Evolutionary conservation across 2,888 invertebrate genomes (phyloP), one percentile per base, ranked within the genome.

Genomic region (Drosophila crucigera): DNA sequence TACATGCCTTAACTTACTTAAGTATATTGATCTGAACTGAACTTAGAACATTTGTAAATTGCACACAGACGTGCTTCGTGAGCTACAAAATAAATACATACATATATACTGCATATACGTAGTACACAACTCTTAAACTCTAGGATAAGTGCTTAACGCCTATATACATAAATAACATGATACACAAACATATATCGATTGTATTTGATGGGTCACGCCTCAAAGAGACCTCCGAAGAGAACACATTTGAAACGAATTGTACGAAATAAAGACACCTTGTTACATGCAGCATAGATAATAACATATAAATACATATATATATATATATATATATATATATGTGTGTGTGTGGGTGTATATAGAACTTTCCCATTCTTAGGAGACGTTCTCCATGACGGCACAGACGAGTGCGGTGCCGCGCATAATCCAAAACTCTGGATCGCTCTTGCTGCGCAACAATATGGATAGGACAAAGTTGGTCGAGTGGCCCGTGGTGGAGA

Each of bases 401-500:
- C 97, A 97, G 25, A 98, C 95, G 4, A 98, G 94, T 0, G 98
- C 98, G 1, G 98, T 97, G 73, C 97, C 98, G 86, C 97, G 96
- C 53, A 97, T 95, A 82, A 98, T 97, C 98, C 98, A 98, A 92
- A 96, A 97, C 80, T 96, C 95, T 53, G 96, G 95, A 0, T 95
- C 93, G 77, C 95, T 94, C 25, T 93, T 91, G 0, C 97, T 95
- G 0, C 96, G 96, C 59, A 98, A 91, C 37, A 97, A 93, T 71
- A 98, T 96, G 0, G 97, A 94, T 52, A 98, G 94, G 39, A 98
- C 97, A 92, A 98, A 98, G 94, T 98, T 98, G 2, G 98, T 98
- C 85, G 98, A 98, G 93, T 98, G 98, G 0, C 98, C 98, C 1
- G 98, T 98, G 0, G 98, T 98, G 10, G 98, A 98, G 19, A 98